Evolutionary conservation across 2,888 invertebrate genomes (phyloP), one percentile per base, ranked within the genome.

Genomic region (Gerosis bhagava): DNA sequence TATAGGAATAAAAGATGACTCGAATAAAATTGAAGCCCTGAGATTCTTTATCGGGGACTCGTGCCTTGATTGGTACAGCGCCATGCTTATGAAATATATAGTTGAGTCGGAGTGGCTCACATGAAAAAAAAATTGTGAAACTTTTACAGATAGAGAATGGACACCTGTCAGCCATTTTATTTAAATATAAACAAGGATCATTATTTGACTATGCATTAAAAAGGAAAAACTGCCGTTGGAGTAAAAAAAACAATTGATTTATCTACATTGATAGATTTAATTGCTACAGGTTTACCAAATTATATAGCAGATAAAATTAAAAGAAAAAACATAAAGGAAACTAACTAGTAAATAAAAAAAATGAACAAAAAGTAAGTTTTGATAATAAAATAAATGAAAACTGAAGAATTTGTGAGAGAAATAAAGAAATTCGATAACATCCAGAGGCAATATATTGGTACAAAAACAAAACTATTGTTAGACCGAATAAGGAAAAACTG

Each of bases 1-100:
- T 11, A 15, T 12, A 35, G 16, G n/a, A 25, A 7, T n/a, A n/a
- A n/a, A n/a, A n/a, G n/a, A n/a, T n/a, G n/a, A n/a, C n/a, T n/a
- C n/a, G n/a, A n/a, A n/a, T n/a, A 64, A 62, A 58, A 63, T 61
- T 51, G 56, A 64, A 56, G 51, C 57, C 1, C 24, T 64, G 0
- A 54, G 50, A 50, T 46, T 54, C n/a, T 56, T 64, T 49, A 5
- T 64, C 1, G 64, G 63, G n/a, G 51, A 60, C 25, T 25, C 26
- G 4, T 59, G 60, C 8, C 2, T 12, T 12, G 34, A 34, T 21
- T 34, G 34, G 34, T 34, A 34, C 8, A 34, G 19, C 8, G 19
- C 34, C 7, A 34, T 34, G 34, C 19, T 34, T 21, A 21, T 34
- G 1, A 34, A 34, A 6, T 34, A 8, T 3, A 21, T 21, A 21